These are phyloP conservation scores for Geophilus truncorum DNA, from an alignment of 2,888 invertebrate species.

Conservation along the genomic window DNA sequence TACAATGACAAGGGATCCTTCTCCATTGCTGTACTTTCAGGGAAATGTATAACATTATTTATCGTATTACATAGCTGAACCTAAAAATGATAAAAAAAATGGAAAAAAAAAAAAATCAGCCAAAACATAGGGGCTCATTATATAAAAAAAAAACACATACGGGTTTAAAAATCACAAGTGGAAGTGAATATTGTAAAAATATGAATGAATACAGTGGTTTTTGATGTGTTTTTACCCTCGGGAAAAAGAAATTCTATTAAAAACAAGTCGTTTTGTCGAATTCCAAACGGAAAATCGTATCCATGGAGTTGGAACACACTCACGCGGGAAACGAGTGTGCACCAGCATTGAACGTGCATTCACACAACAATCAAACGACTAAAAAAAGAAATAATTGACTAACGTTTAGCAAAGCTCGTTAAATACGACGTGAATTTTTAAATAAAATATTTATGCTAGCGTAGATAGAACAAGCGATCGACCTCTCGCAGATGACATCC, in stretches of 20 bases:
- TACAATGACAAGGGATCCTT: slow-evolving; percentile 36
- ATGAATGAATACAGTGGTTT: not conserved
- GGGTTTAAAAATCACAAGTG: not conserved
- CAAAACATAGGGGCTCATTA: not conserved
- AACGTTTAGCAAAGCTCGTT: not conserved
- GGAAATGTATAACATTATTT: slow-evolving; percentile 33
- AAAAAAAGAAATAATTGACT: slow-evolving; percentile 8
- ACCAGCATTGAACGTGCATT: not conserved
- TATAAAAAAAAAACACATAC: not conserved
- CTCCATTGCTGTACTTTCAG: slow-evolving; percentile 33
- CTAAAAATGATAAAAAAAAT: not conserved
- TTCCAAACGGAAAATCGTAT: slow-evolving; percentile 14
- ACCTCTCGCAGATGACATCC: slow-evolving; percentile 3
- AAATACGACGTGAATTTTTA: not conserved
- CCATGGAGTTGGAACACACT: slow-evolving; percentile 1
- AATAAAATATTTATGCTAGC: not conserved
- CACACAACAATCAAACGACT: not conserved
- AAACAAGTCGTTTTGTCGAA: not conserved
- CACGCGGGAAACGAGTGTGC: not conserved
- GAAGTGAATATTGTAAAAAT: not conserved
- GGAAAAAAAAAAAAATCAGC: not conserved
- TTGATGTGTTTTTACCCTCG: not conserved
- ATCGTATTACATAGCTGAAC: slow-evolving; percentile 30
- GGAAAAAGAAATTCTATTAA: not conserved
- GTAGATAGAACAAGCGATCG: slow-evolving; percentile 5